Conservation (phyloP, 2,888 invertebrate genomes). For the Zygogramma bicolorata region DNA sequence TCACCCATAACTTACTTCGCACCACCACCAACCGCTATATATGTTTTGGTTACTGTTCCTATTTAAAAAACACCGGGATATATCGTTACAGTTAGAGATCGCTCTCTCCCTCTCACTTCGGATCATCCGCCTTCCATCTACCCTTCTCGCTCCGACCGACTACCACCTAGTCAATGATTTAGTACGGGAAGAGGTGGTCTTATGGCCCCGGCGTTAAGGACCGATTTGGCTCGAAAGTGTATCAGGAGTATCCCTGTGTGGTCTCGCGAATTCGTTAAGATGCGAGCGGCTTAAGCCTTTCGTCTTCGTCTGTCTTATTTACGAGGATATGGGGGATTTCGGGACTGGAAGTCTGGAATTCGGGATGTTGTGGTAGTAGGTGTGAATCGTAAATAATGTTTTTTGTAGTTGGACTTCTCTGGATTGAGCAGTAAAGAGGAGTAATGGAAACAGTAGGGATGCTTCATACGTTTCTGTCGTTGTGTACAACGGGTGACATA, state of each 20-base stretch:
- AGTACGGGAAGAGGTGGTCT: slow-evolving; percentile 14
- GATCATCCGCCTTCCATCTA: slow-evolving; percentile 1
- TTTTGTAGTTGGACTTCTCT: slow-evolving; percentile 21
- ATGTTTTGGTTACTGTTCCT: slow-evolving; percentile 65
- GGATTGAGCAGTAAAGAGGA: slow-evolving; percentile 9
- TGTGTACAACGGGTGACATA: no score
- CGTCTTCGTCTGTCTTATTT: slow-evolving; percentile 26
- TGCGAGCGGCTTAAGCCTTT: slow-evolving; percentile 15
- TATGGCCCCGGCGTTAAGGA: slow-evolving; percentile 24
- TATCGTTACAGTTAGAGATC: slow-evolving; percentile 61
- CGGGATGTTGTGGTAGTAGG: slow-evolving; percentile 25
- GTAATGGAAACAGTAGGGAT: no score
- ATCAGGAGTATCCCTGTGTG: slow-evolving; percentile 35
- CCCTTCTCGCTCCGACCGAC: slow-evolving; percentile 29
- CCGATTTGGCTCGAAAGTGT: slow-evolving; percentile 32
- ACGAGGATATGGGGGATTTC: slow-evolving; percentile 9
- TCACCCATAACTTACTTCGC: slow-evolving; percentile 62
- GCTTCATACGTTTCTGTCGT: no score
- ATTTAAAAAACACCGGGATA: slow-evolving; percentile 61
- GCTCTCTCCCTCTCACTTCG: slow-evolving; percentile 43
- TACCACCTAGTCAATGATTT: slow-evolving; percentile 47
- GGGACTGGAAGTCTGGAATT: slow-evolving; percentile 23
- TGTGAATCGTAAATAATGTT: slow-evolving; percentile 34
- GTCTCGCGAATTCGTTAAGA: slow-evolving; percentile 33
- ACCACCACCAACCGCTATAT: slow-evolving; percentile 65